These are phyloP conservation scores for Trachemys scripta DNA, from an alignment of 2,113 vertebrate species.

Conservation along the genomic window DNA sequence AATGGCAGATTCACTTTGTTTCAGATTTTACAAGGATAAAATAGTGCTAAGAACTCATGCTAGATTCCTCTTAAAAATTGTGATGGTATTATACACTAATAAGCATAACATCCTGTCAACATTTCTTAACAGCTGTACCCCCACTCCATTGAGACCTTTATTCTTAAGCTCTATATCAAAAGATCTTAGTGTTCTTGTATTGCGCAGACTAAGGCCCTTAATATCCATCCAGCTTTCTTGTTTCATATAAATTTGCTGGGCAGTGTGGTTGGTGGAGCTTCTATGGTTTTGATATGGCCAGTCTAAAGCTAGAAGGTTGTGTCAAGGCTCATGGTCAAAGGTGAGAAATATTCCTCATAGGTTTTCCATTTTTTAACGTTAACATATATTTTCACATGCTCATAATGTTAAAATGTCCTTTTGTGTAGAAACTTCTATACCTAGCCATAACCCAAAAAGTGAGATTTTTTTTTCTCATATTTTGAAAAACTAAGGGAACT, in stretches of 20 bases:
- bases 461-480: not conserved
- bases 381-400: too few relatives aligned
- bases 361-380: too few relatives aligned
- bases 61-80: too few relatives aligned
- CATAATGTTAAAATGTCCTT: too few relatives aligned
- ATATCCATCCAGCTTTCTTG: not conserved
- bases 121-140: not conserved
- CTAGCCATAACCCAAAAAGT: not conserved
- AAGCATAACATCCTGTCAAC: too few relatives aligned
- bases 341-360: not conserved
- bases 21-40: not conserved
- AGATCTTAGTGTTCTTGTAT: not conserved
- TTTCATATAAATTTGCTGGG: not conserved
- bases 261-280: not conserved
- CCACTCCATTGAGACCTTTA: conserved; percentile 6
- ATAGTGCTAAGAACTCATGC: too few relatives aligned
- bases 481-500: not conserved
- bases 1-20: not conserved
- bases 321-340: not conserved
- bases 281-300: not conserved
- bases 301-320: conserved; percentile 8
- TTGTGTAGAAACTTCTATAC: too few relatives aligned
- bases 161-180: not conserved
- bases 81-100: too few relatives aligned
- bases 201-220: not conserved